phyloP scores from a whole-genome alignment of 2,113 vertebrate genomes.

The Calyptomena viridis region DNA sequence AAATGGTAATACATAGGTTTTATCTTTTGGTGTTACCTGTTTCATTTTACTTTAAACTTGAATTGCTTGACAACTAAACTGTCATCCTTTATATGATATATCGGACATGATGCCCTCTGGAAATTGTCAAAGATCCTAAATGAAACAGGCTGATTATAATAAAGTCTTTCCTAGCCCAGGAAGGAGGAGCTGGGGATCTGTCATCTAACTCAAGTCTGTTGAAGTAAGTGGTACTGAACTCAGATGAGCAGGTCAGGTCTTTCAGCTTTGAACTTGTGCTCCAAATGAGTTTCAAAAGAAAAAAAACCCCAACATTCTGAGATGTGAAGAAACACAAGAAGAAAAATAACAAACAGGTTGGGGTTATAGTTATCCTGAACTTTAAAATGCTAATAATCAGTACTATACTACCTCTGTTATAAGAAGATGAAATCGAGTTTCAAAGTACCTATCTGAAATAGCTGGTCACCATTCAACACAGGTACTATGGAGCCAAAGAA shows the following conservation, averaged over 20 bases:
- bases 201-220: neutral
- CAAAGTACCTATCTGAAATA: neutral
- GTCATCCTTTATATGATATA: neutral
- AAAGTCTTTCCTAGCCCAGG: neutral
- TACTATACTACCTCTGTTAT: neutral
- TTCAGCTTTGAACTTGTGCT: neutral
- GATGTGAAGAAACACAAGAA: neutral
- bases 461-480: neutral
- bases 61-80: neutral
- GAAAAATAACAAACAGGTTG: neutral
- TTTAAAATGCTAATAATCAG: neutral
- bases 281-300: neutral
- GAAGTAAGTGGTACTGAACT: neutral
- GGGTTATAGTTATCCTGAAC: neutral
- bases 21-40: neutral
- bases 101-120: neutral
- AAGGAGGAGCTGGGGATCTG: neutral
- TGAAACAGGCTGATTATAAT: neutral
- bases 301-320: neutral
- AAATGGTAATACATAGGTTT: neutral
- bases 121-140: neutral
- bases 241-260: neutral
- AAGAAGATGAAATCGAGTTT: neutral
- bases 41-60: neutral
- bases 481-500: neutral